Evolutionary conservation across 2,888 invertebrate genomes (phyloP).

Genomic region (Meta bourneti): DNA sequence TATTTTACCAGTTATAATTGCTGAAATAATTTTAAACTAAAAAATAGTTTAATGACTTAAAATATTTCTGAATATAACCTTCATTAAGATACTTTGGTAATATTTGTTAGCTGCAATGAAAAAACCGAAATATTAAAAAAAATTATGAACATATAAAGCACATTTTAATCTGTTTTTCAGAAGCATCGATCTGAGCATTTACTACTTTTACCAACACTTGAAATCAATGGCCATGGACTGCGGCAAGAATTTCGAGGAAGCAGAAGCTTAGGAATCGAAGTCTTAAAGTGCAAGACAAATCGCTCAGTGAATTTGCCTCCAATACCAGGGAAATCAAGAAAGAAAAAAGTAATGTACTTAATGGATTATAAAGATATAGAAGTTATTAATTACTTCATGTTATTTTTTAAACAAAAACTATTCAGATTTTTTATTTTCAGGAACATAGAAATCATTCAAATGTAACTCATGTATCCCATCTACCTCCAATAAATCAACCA

Average conservation of each 20-base stretch:
- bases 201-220: slow-evolving; percentile 49
- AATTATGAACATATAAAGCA: neutral
- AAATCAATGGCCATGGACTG: slow-evolving; percentile 57
- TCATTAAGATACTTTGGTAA: no score
- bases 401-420: neutral
- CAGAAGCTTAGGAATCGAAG: slow-evolving; percentile 47
- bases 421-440: slow-evolving; percentile 16
- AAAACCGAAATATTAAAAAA: neutral
- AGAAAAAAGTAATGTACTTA: slow-evolving; percentile 37
- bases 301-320: slow-evolving; percentile 72
- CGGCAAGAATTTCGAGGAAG: slow-evolving; percentile 52
- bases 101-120: no score
- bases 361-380: neutral
- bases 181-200: slow-evolving; percentile 54
- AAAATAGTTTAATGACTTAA: no score
- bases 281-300: slow-evolving; percentile 65
- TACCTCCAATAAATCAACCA: slow-evolving; percentile 70
- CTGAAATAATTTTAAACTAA: no score
- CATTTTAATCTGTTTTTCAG: slow-evolving; percentile 6
- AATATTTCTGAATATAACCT: no score
- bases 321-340: slow-evolving; percentile 53
- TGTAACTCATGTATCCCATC: slow-evolving; percentile 45
- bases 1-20: no score
- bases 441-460: slow-evolving; percentile 46
- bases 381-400: neutral